Evolutionary conservation across 2,113 vertebrate genomes (phyloP).

Genomic region (Centrocercus urophasianus): DNA sequence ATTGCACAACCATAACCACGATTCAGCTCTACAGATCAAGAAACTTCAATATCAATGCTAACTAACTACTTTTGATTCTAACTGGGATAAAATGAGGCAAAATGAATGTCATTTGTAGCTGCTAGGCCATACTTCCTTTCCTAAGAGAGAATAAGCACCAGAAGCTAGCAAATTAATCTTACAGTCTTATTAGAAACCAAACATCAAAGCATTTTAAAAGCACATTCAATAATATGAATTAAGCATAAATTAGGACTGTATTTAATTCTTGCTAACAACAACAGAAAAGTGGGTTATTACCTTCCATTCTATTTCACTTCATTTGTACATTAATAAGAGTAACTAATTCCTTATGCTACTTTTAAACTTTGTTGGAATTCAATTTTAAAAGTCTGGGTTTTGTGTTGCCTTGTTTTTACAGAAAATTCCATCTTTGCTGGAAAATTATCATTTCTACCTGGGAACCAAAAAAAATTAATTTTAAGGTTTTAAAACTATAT

Average conservation of each 20-base stretch:
- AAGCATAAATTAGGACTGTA: not conserved
- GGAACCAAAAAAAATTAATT: not conserved
- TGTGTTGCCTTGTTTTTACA: not conserved
- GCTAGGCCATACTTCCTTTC: not conserved
- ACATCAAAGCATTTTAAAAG: not conserved
- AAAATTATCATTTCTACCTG: not conserved
- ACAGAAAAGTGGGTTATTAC: not conserved
- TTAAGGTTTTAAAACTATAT: not conserved
- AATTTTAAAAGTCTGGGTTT: not conserved
- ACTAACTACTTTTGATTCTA: not conserved
- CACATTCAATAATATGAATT: not conserved
- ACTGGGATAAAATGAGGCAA: not conserved
- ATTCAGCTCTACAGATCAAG: not conserved
- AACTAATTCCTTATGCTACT: not conserved
- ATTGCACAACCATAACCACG: not conserved
- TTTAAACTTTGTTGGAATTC: not conserved
- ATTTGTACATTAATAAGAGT: not conserved
- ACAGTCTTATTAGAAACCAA: not conserved
- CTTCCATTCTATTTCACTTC: not conserved
- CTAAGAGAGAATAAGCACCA: not conserved
- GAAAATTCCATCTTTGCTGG: not conserved
- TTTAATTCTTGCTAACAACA: not conserved
- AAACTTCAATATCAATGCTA: not conserved
- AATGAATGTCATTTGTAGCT: not conserved
- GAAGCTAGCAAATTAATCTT: not conserved